Conservation (phyloP, 2,888 invertebrate genomes). For the Lithophane semibrunnea region DNA sequence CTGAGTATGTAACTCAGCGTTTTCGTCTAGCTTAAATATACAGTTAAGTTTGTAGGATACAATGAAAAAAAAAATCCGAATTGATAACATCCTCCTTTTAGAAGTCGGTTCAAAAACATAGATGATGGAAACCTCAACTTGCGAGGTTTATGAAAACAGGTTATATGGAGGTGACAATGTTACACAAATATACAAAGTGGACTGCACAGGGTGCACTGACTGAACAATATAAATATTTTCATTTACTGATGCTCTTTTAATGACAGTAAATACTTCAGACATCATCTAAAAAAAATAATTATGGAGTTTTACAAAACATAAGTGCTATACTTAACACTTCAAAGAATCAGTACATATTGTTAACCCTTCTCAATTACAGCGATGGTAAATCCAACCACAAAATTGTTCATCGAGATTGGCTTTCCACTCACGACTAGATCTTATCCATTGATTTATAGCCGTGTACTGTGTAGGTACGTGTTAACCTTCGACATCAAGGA, state of each 20-base stretch:
- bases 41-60: background rate
- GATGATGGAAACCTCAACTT: background rate
- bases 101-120: background rate
- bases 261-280: background rate
- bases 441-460: slow-evolving; percentile 50
- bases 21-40: background rate
- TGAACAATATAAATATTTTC: background rate
- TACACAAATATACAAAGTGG: no score
- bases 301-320: background rate
- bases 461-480: background rate
- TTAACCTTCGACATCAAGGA: slow-evolving; percentile 34
- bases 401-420: slow-evolving; percentile 43
- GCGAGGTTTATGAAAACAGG: background rate
- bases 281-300: background rate
- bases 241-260: slow-evolving; percentile 13
- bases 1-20: background rate
- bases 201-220: slow-evolving; percentile 1
- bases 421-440: slow-evolving; percentile 39
- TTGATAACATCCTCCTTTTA: no score
- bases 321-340: background rate
- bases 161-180: background rate
- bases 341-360: slow-evolving; percentile 17
- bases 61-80: background rate
- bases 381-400: slow-evolving; percentile 40
- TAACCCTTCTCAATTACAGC: slow-evolving; percentile 33